Base-by-base conservation (phyloP, 2,797 vertebrate species). In the Threskiornis aethiopicus region DNA sequence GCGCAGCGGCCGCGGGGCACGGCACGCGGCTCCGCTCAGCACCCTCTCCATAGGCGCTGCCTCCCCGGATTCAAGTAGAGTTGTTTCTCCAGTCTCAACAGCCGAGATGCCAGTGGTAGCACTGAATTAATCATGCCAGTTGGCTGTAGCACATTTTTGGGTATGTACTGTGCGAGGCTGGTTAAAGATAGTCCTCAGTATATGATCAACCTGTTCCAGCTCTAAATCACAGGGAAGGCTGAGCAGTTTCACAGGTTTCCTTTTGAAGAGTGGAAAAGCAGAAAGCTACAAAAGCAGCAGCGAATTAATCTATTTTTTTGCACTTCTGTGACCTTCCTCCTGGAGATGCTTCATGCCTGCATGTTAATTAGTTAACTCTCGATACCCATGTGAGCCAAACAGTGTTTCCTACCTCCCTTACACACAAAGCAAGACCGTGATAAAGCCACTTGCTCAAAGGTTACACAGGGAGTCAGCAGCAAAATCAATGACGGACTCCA, bases 231-330 rank as follows among this genome's bases (percentile, higher is more conserved):
- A 41, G 35, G 1, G n/a, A 91, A 69, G 72, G 79, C 88, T 94
- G 59, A 70, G 90, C 77, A 44, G 73, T 87, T 70, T 71, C 90
- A 82, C 62, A 67, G 66, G 69, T 89, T 94, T 93, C 66, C 87
- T 89, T 94, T 31, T 76, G 91, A 87, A 93, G 80, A 95, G 78
- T 57, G 73, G 84, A 75, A 97, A 94, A 87, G 85, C 59, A 93
- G 67, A 87, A 84, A 78, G 83, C 59, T 70, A 89, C 80, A 82
- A 86, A 73, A 90, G 67, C 37, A 79, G 47, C 41, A 42, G 35
- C 1, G 0, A 92, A 87, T 89, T 90, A 54, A 95, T 87, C 57
- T 85, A 4, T 31, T 66, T 65, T 78, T 76, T 72, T 67, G 3
- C 57, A 61, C 39, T 80, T 84, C 71, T 83, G 0, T 55, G 88